Conservation (phyloP, 1,140 invertebrate genomes). For the Sesamia nonagrioides region DNA sequence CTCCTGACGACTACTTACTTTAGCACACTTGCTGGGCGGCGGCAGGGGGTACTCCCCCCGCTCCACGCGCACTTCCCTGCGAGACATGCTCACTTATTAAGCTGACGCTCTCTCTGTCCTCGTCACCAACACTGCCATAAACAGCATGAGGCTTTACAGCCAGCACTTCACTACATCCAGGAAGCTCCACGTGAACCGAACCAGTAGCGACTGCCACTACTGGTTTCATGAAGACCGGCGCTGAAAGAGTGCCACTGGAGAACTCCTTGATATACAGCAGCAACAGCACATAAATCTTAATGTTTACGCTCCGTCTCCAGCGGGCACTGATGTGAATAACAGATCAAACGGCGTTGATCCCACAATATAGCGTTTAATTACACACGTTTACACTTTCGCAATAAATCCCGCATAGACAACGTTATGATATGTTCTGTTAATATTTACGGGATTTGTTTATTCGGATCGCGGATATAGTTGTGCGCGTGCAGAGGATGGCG, state of each 20-base stretch:
- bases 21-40: constrained; percentile 84
- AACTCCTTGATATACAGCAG: not conserved
- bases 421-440: constrained; percentile 27
- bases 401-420: constrained; percentile 21
- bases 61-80: constrained; percentile 66
- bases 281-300: constrained; percentile 18
- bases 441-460: not conserved
- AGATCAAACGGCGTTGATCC: constrained; percentile 31
- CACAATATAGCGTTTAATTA: not conserved
- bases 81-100: constrained; percentile 73
- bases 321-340: not conserved
- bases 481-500: not conserved
- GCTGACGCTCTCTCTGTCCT: not conserved
- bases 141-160: not conserved
- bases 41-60: constrained; percentile 69
- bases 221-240: not conserved
- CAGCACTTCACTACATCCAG: constrained; percentile 2
- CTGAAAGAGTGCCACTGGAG: not conserved
- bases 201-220: not conserved
- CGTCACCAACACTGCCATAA: constrained; percentile 4
- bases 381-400: not conserved
- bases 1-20: constrained; percentile 57
- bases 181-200: not conserved
- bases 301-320: constrained; percentile 15
- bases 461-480: not conserved